phyloP scores from a whole-genome alignment of 2,888 invertebrate species.

The Fragum whitleyi region DNA sequence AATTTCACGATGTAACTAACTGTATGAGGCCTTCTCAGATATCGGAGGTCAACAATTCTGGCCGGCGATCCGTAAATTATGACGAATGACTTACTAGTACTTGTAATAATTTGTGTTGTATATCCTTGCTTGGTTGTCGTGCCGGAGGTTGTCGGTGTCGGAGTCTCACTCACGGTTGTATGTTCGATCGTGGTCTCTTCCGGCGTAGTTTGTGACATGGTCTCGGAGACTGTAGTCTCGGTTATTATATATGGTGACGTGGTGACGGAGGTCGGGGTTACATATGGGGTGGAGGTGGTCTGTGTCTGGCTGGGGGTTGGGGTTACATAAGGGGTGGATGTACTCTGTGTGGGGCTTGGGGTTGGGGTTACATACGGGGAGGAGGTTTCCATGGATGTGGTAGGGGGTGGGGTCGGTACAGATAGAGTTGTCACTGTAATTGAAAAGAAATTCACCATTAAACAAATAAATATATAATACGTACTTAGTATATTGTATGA shows the following conservation, averaged over 20 bases:
- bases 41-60: too few species aligned
- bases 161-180: background rate
- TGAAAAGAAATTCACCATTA: background rate
- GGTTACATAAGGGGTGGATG: conserved; percentile 9
- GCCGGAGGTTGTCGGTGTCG: background rate
- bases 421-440: conserved; percentile 23
- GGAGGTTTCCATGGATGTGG: background rate
- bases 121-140: background rate
- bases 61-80: too few species aligned
- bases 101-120: background rate
- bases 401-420: background rate
- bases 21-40: too few species aligned
- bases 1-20: too few species aligned
- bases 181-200: background rate
- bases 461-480: too few species aligned
- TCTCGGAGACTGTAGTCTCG: background rate
- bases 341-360: background rate
- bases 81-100: background rate
- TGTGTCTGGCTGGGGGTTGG: background rate
- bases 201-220: background rate
- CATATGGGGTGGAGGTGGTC: background rate
- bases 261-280: background rate
- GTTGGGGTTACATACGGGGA: background rate
- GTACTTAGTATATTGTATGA: too few species aligned
- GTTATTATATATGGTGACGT: background rate